Evolutionary conservation across 2,888 invertebrate genomes (phyloP), one percentile per base, ranked within the genome.

Genomic region (Hecatera dysodea): DNA sequence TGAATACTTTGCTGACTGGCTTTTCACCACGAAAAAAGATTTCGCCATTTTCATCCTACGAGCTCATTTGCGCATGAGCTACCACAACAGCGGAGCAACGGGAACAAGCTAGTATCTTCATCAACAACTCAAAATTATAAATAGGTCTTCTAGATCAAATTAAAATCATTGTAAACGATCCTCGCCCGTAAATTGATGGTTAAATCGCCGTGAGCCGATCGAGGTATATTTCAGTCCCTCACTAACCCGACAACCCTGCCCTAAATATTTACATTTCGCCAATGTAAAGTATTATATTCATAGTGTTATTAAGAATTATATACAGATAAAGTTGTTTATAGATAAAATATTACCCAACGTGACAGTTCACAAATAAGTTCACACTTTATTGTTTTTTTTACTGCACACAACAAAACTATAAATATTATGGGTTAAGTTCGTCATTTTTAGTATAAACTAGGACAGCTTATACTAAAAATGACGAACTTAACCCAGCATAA

Each of bases 181-280:
- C 29, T 60, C 39, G 56, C 56, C 50, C 36, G 74, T 80, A 86
- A 89, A 87, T 89, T 89, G 88, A 88, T 88, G 85, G 83, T 77
- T 83, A 83, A 87, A 88, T 89, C 87, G 84, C 81, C 78, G 85
- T 81, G 82, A 87, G 81, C 82, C 78, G 78, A 82, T 79, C 83
- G 82, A 76, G 80, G 74, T 78, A 84, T 83, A 84, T 85, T 87
- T 85, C 81, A 86, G 75, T 65, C 81, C 86, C 85, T 88, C 85
- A 89, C 89, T 89, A 88, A 88, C 87, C 89, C 82, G 66, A 36
- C 67, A 75, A 86, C 86, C 90, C 78, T 78, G 78, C 65, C 65
- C 59, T 24, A 81, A 83, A 81, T 78, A 84, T 82, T 85, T 83
- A 84, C 80, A 36, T 85, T 86, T 83, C 81, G 67, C 66, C 33